Base-by-base conservation (phyloP, 2,113 vertebrate genomes). In the Anarhynchus alexandrinus region DNA sequence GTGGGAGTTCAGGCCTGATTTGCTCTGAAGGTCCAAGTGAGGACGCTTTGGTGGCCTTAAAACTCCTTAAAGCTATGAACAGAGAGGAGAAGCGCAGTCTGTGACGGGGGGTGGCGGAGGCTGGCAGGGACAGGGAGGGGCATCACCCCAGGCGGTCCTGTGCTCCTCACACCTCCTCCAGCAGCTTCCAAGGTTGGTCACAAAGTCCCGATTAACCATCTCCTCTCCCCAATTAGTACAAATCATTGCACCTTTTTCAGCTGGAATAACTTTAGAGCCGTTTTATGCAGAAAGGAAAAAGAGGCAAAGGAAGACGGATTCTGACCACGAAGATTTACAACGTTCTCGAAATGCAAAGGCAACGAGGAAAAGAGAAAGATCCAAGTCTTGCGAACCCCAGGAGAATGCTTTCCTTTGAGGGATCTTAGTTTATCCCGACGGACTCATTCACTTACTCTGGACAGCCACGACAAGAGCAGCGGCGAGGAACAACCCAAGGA, bases 371-470 rank as follows among this genome's bases (percentile, higher is more conserved):
- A n/a, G 20, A 51, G 67, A 38, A 72, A 43, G 54, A 74, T 29
- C 20, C 22, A 14, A 43, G 40, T 0, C 30, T 13, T 57, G 36
- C 30, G 29, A 81, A 40, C 14, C 9, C 52, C 67, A 23, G 49
- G 15, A 40, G 32, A 71, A 29, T 6, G 20, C 9, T 90, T 52
- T 45, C 26, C 61, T 36, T 25, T 4, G 10, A 38, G 32, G 59
- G 13, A 18, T 29, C 19, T 49, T 2, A 5, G 7, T 11, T 59
- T 3, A 13, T 23, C 38, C 64, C 64, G 2, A 17, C 0, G 2
- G 79, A n/a, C 13, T 38, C 15, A 0, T 21, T 92, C 71, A 83
- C 96, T 96, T 71, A 97, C 96, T 43, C 52, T 93, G 80, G 30
- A 45, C 77, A 40, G 80, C 9, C 52, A 21, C 94, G 5, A 93